Percentiles rank a stretch among this genome's conserved stretches.
Evolutionary conservation across 2,888 invertebrate genomes (phyloP).

Genomic region (Xylophagus ater): DNA sequence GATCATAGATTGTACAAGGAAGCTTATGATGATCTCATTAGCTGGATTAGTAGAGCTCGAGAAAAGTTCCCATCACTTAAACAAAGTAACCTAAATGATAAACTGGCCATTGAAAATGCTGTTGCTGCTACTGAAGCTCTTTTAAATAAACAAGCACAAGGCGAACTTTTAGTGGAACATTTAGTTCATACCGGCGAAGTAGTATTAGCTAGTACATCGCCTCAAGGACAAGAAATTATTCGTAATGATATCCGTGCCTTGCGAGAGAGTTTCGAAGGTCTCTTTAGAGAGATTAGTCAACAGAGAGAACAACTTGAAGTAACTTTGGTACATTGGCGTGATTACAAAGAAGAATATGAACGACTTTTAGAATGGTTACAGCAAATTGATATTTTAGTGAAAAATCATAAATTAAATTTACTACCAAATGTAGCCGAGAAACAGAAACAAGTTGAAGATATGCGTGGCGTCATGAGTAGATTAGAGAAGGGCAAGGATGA

Average conservation of each 20-base stretch:
- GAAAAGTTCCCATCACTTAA: conserved; percentile 82
- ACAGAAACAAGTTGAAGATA: conserved; percentile 70
- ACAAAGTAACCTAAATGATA: conserved; percentile 73
- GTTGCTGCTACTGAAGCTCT: conserved; percentile 77
- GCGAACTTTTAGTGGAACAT: conserved; percentile 76
- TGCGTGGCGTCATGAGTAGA: conserved; percentile 62
- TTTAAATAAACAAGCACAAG: conserved; percentile 82
- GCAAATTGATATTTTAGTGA: conserved; percentile 81
- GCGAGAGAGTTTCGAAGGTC: conserved; percentile 69
- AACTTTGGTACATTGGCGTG: conserved; percentile 73
- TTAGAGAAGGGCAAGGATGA: conserved; percentile 68
- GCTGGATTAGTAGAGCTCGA: conserved; percentile 77
- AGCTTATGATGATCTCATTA: conserved; percentile 77
- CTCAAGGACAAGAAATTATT: conserved; percentile 66
- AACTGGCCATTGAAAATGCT: conserved; percentile 78
- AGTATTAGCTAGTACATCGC: conserved; percentile 70
- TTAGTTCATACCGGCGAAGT: conserved; percentile 80
- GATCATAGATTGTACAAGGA: conserved; percentile 85
- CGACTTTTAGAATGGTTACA: conserved; percentile 85
- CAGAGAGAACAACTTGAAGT: conserved; percentile 75
- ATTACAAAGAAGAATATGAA: conserved; percentile 88
- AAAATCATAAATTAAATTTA: conserved; percentile 77
- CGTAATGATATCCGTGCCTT: conserved; percentile 76
- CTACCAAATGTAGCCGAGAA: conserved; percentile 72
- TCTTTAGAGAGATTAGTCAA: conserved; percentile 76